Evolutionary conservation across 1,140 invertebrate species (phyloP).

Genomic region (Hycleus phaleratus): DNA sequence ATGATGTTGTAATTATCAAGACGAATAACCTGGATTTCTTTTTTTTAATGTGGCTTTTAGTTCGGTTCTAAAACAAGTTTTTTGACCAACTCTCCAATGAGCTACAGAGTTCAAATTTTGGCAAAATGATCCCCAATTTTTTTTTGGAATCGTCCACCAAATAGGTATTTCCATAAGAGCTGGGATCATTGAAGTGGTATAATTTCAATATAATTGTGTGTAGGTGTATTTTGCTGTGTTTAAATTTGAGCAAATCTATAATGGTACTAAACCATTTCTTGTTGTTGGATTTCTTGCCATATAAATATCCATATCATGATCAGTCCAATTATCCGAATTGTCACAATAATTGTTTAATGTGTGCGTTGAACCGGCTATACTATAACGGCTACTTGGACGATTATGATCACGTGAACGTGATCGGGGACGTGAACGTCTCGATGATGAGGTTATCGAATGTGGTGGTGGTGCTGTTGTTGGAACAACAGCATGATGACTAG

Average conservation of each 20-base stretch:
- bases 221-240: neutral
- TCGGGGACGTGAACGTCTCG: conserved; percentile 56
- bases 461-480: neutral
- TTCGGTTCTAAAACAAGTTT: too few species aligned
- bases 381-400: conserved; percentile 55
- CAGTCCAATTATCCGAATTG: conserved; percentile 87
- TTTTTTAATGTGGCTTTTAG: too few species aligned
- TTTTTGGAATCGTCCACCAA: too few species aligned
- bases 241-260: conserved; percentile 33
- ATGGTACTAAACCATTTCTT: conserved; percentile 72
- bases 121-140: too few species aligned
- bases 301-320: conserved; percentile 93
- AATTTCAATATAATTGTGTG: too few species aligned
- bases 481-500: conserved; percentile 38
- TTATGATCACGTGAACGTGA: conserved; percentile 53
- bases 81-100: too few species aligned
- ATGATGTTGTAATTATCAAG: too few species aligned
- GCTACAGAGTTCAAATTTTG: too few species aligned
- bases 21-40: too few species aligned
- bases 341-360: conserved; percentile 80
- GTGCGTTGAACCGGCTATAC: conserved; percentile 63
- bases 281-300: conserved; percentile 84
- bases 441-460: conserved; percentile 51
- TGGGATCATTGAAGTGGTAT: too few species aligned
- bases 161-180: too few species aligned